These are phyloP conservation scores for Lasiurus cinereus DNA, from an alignment of 2,113 vertebrate species.

Conservation along the genomic window DNA sequence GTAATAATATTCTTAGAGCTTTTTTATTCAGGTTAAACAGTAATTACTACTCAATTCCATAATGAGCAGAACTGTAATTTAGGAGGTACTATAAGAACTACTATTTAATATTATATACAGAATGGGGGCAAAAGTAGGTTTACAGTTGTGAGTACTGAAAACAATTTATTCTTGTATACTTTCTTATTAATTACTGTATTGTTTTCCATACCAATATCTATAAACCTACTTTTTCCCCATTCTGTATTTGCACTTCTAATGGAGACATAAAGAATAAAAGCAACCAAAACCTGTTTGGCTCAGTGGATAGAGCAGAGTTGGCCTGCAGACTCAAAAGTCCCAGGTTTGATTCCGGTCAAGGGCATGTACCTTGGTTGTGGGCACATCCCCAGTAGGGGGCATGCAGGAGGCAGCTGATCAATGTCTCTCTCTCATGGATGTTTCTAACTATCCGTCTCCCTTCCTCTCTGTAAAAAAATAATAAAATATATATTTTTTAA, in stretches of 20 bases:
- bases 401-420: too few species aligned
- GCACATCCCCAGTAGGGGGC: too few species aligned
- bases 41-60: neutral
- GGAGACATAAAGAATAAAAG: neutral
- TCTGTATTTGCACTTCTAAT: neutral
- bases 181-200: neutral
- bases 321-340: too few species aligned
- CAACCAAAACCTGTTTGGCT: too few species aligned
- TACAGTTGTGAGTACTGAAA: neutral
- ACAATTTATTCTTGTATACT: neutral
- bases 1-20: neutral
- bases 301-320: too few species aligned
- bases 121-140: neutral
- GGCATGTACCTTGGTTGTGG: too few species aligned
- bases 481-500: too few species aligned
- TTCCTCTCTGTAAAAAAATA: too few species aligned
- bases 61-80: neutral
- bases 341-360: too few species aligned
- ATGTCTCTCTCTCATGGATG: too few species aligned
- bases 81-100: neutral
- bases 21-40: neutral
- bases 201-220: neutral
- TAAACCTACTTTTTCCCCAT: neutral
- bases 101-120: constrained; percentile 11
- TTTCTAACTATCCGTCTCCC: too few species aligned